Conservation (phyloP, 2,888 invertebrate species). For the Operophtera brumata region DNA sequence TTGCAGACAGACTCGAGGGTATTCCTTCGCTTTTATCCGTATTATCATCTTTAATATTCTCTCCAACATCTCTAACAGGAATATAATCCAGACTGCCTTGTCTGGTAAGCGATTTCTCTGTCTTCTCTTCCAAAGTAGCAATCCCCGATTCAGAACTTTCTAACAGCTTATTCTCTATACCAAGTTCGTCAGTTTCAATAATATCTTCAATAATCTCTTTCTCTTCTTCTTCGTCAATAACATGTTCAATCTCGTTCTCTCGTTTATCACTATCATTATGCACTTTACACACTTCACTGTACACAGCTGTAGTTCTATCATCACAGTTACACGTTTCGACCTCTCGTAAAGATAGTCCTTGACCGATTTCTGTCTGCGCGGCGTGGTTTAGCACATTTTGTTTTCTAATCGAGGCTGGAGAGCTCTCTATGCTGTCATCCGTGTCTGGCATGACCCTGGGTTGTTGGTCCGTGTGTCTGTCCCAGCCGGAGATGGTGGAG, state of each 20-base stretch:
- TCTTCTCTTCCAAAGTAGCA: constrained; percentile 59
- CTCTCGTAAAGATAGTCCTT: constrained; percentile 67
- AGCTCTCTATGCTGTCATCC: constrained; percentile 46
- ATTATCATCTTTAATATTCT: constrained; percentile 66
- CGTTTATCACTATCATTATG: constrained; percentile 73
- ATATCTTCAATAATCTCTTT: constrained; percentile 38
- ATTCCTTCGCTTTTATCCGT: constrained; percentile 76
- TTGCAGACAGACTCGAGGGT: constrained; percentile 73
- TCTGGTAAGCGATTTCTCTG: constrained; percentile 62
- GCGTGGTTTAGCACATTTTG: constrained; percentile 65
- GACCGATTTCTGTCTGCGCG: constrained; percentile 74
- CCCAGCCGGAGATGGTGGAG: constrained; percentile 98
- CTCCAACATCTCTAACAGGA: constrained; percentile 75
- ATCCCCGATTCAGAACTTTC: constrained; percentile 69
- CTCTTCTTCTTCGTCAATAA: constrained; percentile 53
- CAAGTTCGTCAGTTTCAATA: constrained; percentile 49
- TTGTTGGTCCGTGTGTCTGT: constrained; percentile 78
- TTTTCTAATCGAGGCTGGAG: constrained; percentile 46
- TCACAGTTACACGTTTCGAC: constrained; percentile 69
- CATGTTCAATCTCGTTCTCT: constrained; percentile 55
- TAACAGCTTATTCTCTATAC: constrained; percentile 58
- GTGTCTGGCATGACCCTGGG: constrained; percentile 37
- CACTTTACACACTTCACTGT: constrained; percentile 84
- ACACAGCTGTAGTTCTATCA: constrained; percentile 70
- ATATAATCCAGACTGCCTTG: constrained; percentile 75